Evolutionary conservation across 2,113 vertebrate genomes (phyloP).

Genomic region (Cromileptes altivelis): DNA sequence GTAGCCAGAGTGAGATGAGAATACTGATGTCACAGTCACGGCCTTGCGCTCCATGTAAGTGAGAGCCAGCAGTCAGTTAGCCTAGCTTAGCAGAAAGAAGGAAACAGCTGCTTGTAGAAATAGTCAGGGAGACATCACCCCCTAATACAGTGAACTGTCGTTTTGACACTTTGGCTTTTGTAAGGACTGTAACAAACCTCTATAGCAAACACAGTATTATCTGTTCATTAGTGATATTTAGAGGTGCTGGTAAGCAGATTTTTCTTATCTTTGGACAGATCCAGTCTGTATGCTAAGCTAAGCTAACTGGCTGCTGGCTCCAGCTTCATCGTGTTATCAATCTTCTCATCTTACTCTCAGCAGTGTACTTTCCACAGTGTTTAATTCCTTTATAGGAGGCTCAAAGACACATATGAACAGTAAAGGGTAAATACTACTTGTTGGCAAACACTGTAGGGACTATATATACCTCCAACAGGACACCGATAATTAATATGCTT

Average conservation of each 20-base stretch:
- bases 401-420: neutral
- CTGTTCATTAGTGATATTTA: too few species aligned
- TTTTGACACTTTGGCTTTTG: neutral
- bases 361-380: neutral
- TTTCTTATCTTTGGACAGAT: neutral
- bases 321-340: neutral
- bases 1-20: neutral
- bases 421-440: neutral
- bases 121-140: neutral
- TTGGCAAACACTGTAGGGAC: neutral
- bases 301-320: neutral
- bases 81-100: neutral
- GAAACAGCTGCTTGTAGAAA: neutral
- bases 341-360: neutral
- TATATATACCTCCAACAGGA: too few species aligned
- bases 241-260: neutral
- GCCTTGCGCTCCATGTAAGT: too few species aligned
- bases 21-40: neutral
- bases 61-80: neutral
- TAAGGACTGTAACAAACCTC: too few species aligned
- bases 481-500: constrained; percentile 20
- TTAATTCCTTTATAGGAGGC: neutral
- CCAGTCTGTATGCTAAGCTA: neutral
- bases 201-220: neutral
- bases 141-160: neutral